phyloP scores from a whole-genome alignment of 1,140 invertebrate species.

The Dreissena polymorpha region DNA sequence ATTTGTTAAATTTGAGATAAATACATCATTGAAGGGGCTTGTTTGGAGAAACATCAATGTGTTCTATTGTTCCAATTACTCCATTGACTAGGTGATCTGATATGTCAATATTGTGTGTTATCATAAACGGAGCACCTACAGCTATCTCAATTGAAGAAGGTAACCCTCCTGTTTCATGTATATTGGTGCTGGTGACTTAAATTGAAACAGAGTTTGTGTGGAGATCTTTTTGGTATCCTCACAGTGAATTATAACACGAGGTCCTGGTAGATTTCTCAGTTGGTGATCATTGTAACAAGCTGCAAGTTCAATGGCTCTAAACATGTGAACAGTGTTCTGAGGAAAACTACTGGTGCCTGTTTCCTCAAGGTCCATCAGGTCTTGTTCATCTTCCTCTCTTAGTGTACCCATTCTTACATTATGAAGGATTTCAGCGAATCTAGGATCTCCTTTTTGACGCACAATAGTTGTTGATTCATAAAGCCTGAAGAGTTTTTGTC shows the following conservation, averaged over 20 bases:
- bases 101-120: conserved; percentile 46
- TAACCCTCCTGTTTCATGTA: conserved; percentile 31
- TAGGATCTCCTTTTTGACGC: conserved; percentile 54
- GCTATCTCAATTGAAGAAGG: conserved; percentile 17
- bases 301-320: conserved; percentile 40
- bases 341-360: conserved; percentile 41
- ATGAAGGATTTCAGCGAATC: conserved; percentile 40
- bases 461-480: conserved; percentile 50
- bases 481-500: conserved; percentile 37
- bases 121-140: conserved; percentile 34
- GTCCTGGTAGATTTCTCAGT: conserved; percentile 21
- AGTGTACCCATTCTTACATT: conserved; percentile 41
- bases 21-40: conserved; percentile 44
- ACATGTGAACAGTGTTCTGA: conserved; percentile 37
- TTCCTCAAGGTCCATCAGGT: conserved; percentile 38
- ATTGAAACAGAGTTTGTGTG: conserved; percentile 20
- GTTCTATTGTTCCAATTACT: conserved; percentile 38
- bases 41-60: conserved; percentile 34
- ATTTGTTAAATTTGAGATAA: conserved; percentile 38
- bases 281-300: conserved; percentile 43
- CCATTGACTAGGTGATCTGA: conserved; percentile 38
- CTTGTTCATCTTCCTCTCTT: conserved; percentile 33
- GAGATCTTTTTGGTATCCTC: conserved; percentile 29
- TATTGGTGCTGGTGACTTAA: conserved; percentile 10
- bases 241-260: conserved; percentile 9